Evolutionary conservation across 2,888 invertebrate genomes (phyloP).

Genomic region (Aphidius colemani): DNA sequence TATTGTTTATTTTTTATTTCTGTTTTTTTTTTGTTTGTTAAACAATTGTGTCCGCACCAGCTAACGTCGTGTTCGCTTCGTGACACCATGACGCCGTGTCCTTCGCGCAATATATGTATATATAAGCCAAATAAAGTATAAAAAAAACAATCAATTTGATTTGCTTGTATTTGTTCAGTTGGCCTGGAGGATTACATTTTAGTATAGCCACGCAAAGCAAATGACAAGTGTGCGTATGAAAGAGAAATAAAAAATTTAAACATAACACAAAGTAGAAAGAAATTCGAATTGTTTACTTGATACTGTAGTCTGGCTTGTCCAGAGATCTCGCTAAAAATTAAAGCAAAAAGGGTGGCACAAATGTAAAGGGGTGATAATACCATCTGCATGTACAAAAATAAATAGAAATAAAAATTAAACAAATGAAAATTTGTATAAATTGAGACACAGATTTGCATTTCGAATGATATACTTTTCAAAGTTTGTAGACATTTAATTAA

Average conservation of each 20-base stretch:
- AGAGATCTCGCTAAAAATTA: background rate
- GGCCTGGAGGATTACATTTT: constrained; percentile 33
- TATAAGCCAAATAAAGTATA: constrained; percentile 1
- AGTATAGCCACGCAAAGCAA: constrained; percentile 25
- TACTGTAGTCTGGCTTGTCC: constrained; percentile 10
- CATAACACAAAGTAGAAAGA: constrained; percentile 1
- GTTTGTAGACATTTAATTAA: no score
- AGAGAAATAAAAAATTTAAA: constrained; percentile 15
- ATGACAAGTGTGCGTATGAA: constrained; percentile 12
- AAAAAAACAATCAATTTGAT: constrained; percentile 33
- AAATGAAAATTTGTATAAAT: no score
- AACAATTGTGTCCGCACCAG: background rate
- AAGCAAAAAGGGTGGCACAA: background rate
- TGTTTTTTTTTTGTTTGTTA: background rate
- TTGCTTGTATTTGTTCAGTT: constrained; percentile 39
- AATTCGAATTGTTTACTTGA: constrained; percentile 11
- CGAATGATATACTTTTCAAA: background rate
- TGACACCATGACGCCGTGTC: constrained; percentile 12
- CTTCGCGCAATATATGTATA: constrained; percentile 2
- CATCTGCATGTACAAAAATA: background rate
- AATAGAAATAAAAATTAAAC: no score
- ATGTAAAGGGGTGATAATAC: constrained; percentile 10
- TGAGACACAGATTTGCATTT: no score
- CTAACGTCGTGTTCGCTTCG: background rate
- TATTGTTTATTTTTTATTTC: background rate